Conservation (phyloP, 2,113 vertebrate species). For the Limnothrissa miodon region DNA sequence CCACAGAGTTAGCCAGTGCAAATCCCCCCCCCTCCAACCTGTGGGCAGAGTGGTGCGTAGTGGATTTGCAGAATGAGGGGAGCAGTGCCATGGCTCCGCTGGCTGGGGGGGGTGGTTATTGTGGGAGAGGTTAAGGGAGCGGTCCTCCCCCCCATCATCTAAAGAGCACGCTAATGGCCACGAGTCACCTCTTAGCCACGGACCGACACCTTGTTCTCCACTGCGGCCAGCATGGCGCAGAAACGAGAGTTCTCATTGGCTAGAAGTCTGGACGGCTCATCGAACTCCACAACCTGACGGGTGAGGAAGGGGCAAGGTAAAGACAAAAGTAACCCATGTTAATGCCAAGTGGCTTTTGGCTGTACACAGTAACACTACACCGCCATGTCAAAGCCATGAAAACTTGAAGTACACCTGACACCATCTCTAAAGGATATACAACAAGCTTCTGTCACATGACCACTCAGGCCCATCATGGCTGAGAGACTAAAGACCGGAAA, state of each 20-base stretch:
- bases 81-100: slow-evolving; percentile 58
- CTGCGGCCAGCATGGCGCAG: slow-evolving; percentile 88
- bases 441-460: too few species aligned
- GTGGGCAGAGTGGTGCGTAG: slow-evolving; percentile 25
- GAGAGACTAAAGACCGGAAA: too few species aligned
- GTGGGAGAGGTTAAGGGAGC: slow-evolving; percentile 49
- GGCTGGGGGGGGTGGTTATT: slow-evolving; percentile 61
- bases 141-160: slow-evolving; percentile 31
- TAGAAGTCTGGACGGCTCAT: slow-evolving; percentile 85
- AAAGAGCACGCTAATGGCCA: background rate
- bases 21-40: slow-evolving; percentile 32
- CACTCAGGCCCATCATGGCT: too few species aligned
- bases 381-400: background rate
- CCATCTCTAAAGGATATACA: too few species aligned
- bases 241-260: slow-evolving; percentile 92
- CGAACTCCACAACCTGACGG: slow-evolving; percentile 86
- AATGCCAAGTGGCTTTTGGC: background rate
- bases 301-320: slow-evolving; percentile 40
- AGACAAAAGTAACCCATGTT: background rate
- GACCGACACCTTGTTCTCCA: slow-evolving; percentile 89
- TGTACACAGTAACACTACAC: background rate
- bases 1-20: slow-evolving; percentile 39
- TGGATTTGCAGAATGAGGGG: slow-evolving; percentile 40
- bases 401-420: background rate
- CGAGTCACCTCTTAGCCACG: slow-evolving; percentile 74